Base-by-base conservation (phyloP, 2,113 vertebrate species). In the Orthonyx spaldingii region DNA sequence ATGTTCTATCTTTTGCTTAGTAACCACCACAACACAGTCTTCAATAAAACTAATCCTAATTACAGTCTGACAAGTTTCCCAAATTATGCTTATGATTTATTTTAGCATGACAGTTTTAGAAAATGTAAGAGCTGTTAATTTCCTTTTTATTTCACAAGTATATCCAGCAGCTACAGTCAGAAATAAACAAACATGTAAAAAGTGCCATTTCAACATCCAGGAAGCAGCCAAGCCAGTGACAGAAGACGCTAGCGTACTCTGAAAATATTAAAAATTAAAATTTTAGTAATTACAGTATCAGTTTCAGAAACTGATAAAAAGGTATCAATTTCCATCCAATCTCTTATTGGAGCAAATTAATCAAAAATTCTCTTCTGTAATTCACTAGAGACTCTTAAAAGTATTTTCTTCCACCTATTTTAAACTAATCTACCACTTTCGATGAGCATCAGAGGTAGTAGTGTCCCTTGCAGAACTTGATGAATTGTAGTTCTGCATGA, bases 21-120 rank as follows among this genome's bases (percentile, higher is more conserved):
- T 89, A 94, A 90, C 94, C 85, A 96, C 71, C 72, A 81, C 83
- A 86, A 92, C 61, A 68, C 8, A 88, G 68, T 70, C 92, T 86
- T 90, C 92, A 96, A 93, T 96, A 95, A 96, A 97, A 92, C 93
- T 93, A 92, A 95, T 93, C 75, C 93, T 90, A 94, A 94, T 96
- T 90, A 94, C 42, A 85, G 56, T 92, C 89, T 90, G 93, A 96
- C 92, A 94, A 83, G 71, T 94, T 93, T 93, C 64, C 71, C 90
- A 92, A 96, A 90, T 96, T 86, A 94, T 63, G 63, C 63, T 93
- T 83, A 41, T 92, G 88, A 96, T 96, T 96, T 95, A 96, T 93
- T 93, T 94, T 53, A 90, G 35, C 64, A 27, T 88, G 93, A 90
- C 91, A 88, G 70, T 80, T 84, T 80, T 71, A 63, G 79, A 90